Evolutionary conservation across 2,888 invertebrate genomes (phyloP).

Genomic region (Drosophila recens): DNA sequence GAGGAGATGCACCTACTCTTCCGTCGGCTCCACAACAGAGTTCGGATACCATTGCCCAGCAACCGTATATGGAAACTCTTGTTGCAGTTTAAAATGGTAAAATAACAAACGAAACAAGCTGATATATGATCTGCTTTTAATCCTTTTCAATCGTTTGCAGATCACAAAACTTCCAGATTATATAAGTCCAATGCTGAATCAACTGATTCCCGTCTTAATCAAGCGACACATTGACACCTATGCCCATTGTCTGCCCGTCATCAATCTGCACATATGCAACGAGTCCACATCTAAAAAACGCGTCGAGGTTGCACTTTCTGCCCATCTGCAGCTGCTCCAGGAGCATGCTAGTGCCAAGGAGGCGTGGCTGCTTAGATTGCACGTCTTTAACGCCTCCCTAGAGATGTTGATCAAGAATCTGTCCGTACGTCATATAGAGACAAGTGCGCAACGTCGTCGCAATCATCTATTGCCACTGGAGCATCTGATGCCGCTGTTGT

Average conservation of each 20-base stretch:
- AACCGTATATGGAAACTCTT: conserved; percentile 64
- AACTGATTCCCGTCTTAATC: conserved; percentile 46
- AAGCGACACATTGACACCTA: conserved; percentile 40
- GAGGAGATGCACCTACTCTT: conserved; percentile 53
- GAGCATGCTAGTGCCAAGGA: conserved; percentile 38
- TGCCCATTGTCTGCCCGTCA: conserved; percentile 41
- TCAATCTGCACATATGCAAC: conserved; percentile 47
- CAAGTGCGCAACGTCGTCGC: neutral
- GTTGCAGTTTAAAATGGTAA: conserved; percentile 51
- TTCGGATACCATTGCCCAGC: conserved; percentile 36
- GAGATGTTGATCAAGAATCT: conserved; percentile 44
- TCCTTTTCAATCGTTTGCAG: conserved; percentile 24
- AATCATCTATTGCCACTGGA: conserved; percentile 39
- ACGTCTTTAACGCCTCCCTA: conserved; percentile 38
- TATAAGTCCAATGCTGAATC: conserved; percentile 30
- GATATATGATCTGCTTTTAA: neutral
- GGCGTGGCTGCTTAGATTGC: conserved; percentile 51
- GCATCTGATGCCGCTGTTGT: conserved; percentile 32
- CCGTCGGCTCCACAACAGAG: conserved; percentile 35
- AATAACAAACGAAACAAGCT: neutral
- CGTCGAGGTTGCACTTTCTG: conserved; percentile 7
- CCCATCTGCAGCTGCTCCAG: conserved; percentile 44
- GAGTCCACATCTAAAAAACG: conserved; percentile 14
- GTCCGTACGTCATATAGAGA: neutral
- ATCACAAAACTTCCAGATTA: neutral